A percentile compares a stretch with the other conserved stretches of the same genome.
phyloP scores from a whole-genome alignment of 2,113 vertebrate species.

The Grus americana region DNA sequence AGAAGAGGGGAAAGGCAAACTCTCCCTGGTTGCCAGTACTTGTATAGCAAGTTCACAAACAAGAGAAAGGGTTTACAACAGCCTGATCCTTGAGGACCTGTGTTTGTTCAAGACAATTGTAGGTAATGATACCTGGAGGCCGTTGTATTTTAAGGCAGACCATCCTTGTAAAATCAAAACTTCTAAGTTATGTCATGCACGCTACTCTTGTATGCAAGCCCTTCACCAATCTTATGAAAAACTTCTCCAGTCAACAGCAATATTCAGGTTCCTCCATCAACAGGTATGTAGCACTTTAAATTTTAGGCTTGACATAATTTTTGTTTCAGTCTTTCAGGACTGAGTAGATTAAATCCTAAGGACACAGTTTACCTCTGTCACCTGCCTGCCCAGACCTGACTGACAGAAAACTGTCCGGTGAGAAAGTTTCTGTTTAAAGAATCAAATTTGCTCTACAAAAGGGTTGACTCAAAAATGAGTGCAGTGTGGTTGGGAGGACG shows the following conservation, averaged over 20 bases:
- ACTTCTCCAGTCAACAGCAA: background rate
- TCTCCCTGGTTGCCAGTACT: background rate
- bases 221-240: background rate
- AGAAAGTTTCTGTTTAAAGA: background rate
- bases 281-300: background rate
- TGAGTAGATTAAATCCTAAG: background rate
- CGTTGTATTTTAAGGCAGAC: background rate
- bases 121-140: background rate
- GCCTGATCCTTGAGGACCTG: background rate
- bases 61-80: background rate
- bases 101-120: background rate
- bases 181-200: background rate
- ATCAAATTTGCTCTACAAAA: background rate
- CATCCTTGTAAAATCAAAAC: background rate
- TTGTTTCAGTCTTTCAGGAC: background rate
- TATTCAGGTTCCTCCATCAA: background rate
- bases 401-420: background rate
- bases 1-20: background rate
- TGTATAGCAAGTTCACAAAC: background rate
- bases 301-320: background rate
- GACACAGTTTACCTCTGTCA: background rate
- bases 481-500: background rate
- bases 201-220: background rate
- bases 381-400: background rate
- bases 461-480: background rate